These are phyloP conservation scores for Pseudanteris insignis DNA, from an alignment of 2,888 invertebrate species.

Conservation along the genomic window DNA sequence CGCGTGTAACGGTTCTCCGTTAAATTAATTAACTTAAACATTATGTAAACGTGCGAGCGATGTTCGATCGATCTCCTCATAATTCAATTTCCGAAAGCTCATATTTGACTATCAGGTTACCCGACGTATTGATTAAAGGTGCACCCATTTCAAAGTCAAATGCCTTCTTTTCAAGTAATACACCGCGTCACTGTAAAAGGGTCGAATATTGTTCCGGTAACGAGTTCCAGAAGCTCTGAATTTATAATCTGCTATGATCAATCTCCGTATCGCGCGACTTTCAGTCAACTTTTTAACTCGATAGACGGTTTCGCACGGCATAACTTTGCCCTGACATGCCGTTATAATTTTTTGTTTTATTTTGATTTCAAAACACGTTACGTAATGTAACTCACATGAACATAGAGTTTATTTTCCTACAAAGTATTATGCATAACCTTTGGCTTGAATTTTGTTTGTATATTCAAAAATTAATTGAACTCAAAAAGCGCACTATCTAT, in stretches of 20 bases:
- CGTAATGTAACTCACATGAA: no score
- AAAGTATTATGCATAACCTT: no score
- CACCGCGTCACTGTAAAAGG: neutral
- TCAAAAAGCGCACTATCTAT: no score
- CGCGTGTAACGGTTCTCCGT: neutral
- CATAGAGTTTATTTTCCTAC: no score
- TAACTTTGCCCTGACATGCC: no score
- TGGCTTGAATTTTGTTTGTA: no score
- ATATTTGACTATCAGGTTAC: conserved; percentile 5
- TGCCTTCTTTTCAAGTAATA: conserved; percentile 8
- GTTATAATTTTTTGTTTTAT: no score
- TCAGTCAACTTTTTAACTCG: conserved; percentile 1
- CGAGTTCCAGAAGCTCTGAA: conserved; percentile 3
- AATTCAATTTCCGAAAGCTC: conserved; percentile 9
- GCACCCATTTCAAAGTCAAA: conserved; percentile 13
- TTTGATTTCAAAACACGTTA: no score
- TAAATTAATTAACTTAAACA: conserved; percentile 8
- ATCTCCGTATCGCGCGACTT: conserved; percentile 4
- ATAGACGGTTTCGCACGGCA: no score
- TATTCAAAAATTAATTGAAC: no score
- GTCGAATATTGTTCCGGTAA: conserved; percentile 4
- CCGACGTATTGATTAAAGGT: conserved; percentile 11
- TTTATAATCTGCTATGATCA: conserved; percentile 7
- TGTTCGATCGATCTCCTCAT: conserved; percentile 5
- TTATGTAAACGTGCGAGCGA: conserved; percentile 6